Percentiles rank a stretch among this genome's conserved stretches.
phyloP scores from a whole-genome alignment of 2,797 vertebrate species.

The Anolis apletophallus region DNA sequence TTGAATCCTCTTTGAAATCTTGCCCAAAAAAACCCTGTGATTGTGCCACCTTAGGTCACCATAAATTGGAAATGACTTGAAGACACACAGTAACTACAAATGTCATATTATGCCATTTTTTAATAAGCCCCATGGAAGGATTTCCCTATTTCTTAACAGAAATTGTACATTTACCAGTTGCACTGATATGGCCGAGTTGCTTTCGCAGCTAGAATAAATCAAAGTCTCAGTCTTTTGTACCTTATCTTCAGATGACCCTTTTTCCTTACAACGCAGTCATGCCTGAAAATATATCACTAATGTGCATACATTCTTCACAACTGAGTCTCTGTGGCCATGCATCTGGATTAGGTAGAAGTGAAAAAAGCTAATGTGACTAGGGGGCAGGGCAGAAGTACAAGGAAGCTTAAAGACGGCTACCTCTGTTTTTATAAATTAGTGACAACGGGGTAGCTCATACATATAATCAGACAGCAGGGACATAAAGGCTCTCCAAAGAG shows the following conservation, averaged over 20 bases:
- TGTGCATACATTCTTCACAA: neutral
- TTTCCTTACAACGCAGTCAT: neutral
- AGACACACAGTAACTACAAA: too few species aligned
- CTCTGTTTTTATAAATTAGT: conserved; percentile 16
- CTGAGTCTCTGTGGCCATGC: neutral
- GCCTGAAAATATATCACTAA: neutral
- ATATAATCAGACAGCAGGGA: conserved; percentile 46
- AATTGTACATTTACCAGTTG: neutral
- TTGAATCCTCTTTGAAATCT: too few species aligned
- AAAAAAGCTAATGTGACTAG: neutral
- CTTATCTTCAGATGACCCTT: neutral
- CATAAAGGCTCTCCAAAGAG: conserved; percentile 47
- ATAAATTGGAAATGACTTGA: too few species aligned
- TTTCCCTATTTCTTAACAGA: neutral
- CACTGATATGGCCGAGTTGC: neutral
- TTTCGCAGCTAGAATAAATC: conserved; percentile 9
- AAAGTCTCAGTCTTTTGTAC: neutral
- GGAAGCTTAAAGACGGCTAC: neutral
- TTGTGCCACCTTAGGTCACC: too few species aligned
- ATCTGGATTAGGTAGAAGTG: neutral
- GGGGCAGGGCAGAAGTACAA: neutral
- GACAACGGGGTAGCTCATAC: conserved; percentile 12
- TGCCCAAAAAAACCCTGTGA: too few species aligned
- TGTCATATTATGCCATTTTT: too few species aligned
- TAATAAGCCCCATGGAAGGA: neutral